Evolutionary conservation across 2,797 vertebrate species (phyloP).

Genomic region (Chiroxiphia lanceolata): DNA sequence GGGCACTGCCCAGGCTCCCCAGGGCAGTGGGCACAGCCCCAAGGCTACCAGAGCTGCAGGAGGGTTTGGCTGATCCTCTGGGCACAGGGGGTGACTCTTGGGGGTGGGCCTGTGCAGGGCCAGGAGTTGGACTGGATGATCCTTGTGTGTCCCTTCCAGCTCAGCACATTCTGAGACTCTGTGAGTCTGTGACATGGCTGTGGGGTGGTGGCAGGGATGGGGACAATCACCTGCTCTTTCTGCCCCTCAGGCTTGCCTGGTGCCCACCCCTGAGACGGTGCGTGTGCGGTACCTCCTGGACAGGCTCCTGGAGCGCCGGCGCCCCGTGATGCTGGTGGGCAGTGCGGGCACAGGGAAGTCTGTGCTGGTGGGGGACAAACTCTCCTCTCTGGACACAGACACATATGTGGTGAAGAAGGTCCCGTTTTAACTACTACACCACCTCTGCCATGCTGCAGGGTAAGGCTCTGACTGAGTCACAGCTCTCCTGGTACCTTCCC

Average conservation of each 20-base stretch:
- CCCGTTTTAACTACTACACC: slow-evolving; percentile 94
- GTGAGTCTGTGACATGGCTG: neutral
- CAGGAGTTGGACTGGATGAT: neutral
- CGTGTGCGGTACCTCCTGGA: slow-evolving; percentile 89
- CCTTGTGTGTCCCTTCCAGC: neutral
- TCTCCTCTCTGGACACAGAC: slow-evolving; percentile 82
- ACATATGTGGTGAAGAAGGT: slow-evolving; percentile 87
- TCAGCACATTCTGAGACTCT: neutral
- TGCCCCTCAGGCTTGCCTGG: slow-evolving; percentile 85
- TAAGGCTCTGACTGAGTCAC: neutral
- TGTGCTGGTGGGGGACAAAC: slow-evolving; percentile 85
- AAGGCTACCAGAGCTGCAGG: neutral
- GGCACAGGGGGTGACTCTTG: neutral
- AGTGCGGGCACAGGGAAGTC: slow-evolving; percentile 90
- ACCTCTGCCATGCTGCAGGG: slow-evolving; percentile 95
- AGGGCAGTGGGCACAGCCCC: neutral
- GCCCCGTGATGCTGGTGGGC: slow-evolving; percentile 92
- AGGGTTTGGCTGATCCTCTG: neutral
- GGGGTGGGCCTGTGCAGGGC: neutral
- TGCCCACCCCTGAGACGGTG: slow-evolving; percentile 89
- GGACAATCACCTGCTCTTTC: neutral
- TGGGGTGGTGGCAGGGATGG: neutral
- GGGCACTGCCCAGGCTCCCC: too few species aligned
- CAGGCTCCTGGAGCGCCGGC: slow-evolving; percentile 78
- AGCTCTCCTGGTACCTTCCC: neutral